Percentiles rank a stretch among this genome's conserved stretches.
Conservation (phyloP, 2,797 vertebrate species). For the Diglossa cyanea region DNA sequence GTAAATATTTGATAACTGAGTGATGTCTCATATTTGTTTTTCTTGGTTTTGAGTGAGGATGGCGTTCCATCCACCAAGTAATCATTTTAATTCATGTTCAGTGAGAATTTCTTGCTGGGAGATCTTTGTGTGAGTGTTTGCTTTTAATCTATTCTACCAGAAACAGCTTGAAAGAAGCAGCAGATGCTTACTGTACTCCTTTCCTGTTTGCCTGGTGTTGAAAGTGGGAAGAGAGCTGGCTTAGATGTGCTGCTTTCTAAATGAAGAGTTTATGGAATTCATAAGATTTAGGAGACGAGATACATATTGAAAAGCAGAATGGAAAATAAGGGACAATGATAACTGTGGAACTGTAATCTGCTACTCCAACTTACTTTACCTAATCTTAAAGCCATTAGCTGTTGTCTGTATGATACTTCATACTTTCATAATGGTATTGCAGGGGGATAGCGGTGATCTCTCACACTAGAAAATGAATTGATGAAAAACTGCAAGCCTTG, state of each 20-base stretch:
- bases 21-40: background rate
- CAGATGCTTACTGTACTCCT: background rate
- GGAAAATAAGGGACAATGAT: background rate
- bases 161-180: background rate
- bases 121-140: background rate
- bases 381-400: background rate
- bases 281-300: background rate
- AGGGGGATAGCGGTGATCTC: background rate
- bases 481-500: background rate
- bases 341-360: background rate
- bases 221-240: background rate
- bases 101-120: background rate
- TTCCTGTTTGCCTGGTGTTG: background rate
- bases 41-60: background rate
- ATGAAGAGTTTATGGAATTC: background rate
- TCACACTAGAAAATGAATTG: background rate
- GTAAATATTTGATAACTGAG: background rate
- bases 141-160: background rate
- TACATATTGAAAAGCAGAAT: background rate
- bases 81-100: background rate
- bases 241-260: background rate
- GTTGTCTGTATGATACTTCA: background rate
- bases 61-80: background rate
- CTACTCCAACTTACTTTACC: background rate
- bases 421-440: background rate